phyloP scores from a whole-genome alignment of 2,797 vertebrate species.

The Eleutherodactylus coqui region DNA sequence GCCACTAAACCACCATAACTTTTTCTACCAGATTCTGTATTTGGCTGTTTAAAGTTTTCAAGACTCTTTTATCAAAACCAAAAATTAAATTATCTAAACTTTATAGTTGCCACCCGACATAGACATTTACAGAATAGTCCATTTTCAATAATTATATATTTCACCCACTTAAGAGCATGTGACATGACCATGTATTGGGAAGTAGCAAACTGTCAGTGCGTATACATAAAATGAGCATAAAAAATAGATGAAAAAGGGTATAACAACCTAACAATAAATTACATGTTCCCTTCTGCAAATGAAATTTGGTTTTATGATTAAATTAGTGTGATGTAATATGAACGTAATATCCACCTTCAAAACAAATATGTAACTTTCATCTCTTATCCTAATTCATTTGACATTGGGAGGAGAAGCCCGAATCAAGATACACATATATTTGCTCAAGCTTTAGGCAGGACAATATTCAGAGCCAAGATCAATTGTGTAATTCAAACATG shows the following conservation, averaged over 20 bases:
- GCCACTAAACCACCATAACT: too few species aligned
- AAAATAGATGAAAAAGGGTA: background rate
- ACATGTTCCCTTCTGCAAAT: background rate
- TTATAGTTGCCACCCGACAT: too few species aligned
- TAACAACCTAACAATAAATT: background rate
- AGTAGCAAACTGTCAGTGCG: background rate
- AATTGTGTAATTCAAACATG: conserved; percentile 27
- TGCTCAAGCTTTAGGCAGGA: conserved; percentile 43
- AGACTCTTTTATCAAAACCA: too few species aligned
- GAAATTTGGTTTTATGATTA: background rate
- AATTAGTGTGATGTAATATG: background rate
- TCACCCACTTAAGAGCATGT: background rate
- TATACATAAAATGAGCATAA: background rate
- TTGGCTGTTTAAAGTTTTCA: too few species aligned
- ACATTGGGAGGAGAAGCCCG: conserved; percentile 20
- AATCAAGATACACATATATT: conserved; percentile 30
- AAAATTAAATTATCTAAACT: too few species aligned
- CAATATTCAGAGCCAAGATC: conserved; percentile 38
- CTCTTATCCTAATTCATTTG: conserved; percentile 41
- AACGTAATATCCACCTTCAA: conserved; percentile 24
- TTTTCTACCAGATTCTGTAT: too few species aligned
- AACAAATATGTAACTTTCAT: conserved; percentile 52
- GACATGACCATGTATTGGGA: background rate
- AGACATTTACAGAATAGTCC: background rate
- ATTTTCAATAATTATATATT: background rate